A percentile compares a stretch with the other conserved stretches of the same genome.
phyloP scores from a whole-genome alignment of 2,797 vertebrate species.

The Rhyacichthys aspro region DNA sequence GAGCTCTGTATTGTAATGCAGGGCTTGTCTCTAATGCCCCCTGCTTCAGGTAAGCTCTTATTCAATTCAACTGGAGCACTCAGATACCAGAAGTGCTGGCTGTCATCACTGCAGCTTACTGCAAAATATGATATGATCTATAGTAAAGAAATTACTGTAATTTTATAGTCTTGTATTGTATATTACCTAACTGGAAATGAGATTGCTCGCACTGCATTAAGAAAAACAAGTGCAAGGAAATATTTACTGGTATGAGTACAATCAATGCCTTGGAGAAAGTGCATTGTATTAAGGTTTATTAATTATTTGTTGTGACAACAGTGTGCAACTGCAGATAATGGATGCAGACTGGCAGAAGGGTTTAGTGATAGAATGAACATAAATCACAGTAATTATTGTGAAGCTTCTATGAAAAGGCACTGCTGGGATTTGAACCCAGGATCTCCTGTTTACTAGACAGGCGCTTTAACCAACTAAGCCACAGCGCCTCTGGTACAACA shows the following conservation, averaged over 20 bases:
- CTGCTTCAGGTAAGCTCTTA: constrained; percentile 26
- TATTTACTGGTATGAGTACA: too few relatives aligned
- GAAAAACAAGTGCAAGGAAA: too few relatives aligned
- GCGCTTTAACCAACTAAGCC: constrained; percentile 27
- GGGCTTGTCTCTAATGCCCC: constrained; percentile 30
- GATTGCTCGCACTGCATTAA: not conserved
- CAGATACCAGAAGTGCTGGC: not conserved
- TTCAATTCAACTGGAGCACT: constrained; percentile 41
- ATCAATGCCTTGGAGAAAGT: not conserved
- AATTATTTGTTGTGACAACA: too few relatives aligned
- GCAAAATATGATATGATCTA: constrained; percentile 7
- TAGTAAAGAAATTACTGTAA: not conserved
- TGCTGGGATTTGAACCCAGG: constrained; percentile 26
- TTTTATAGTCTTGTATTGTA: constrained; percentile 12
- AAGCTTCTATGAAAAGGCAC: constrained; percentile 17
- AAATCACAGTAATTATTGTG: too few relatives aligned
- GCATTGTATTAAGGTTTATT: too few relatives aligned
- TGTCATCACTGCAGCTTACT: constrained; percentile 8
- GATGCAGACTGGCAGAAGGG: too few relatives aligned
- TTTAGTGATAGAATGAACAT: too few relatives aligned
- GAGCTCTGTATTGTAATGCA: not conserved
- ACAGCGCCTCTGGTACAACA: constrained; percentile 1
- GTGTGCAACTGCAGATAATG: too few relatives aligned
- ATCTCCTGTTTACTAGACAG: constrained; percentile 23
- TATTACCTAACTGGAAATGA: not conserved